Percentiles rank a stretch among this genome's conserved stretches.
phyloP scores from a whole-genome alignment of 2,888 invertebrate genomes.

The Tenthredo scrophulariae region DNA sequence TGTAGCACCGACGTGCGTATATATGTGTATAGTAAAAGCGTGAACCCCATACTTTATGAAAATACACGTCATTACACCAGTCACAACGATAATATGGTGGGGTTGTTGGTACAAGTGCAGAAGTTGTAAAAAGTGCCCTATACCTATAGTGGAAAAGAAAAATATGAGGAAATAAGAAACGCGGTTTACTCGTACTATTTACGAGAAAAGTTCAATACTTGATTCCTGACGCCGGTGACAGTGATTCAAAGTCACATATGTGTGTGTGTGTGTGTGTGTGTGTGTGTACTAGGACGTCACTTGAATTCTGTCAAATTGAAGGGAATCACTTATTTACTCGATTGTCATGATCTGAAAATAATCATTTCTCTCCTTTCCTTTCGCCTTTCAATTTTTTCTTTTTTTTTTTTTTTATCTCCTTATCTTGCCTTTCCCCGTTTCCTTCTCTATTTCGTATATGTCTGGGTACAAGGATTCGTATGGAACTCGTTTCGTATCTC shows the following conservation, averaged over 20 bases:
- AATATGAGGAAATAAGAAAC: neutral
- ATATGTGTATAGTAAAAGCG: constrained; percentile 16
- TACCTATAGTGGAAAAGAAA: neutral
- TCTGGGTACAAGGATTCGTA: neutral
- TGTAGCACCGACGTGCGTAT: constrained; percentile 15
- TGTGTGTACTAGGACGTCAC: no score
- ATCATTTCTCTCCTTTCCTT: neutral
- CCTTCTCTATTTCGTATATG: neutral
- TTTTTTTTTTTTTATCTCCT: neutral
- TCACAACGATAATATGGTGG: constrained; percentile 18
- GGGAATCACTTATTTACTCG: neutral
- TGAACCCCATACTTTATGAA: neutral
- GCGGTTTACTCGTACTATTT: neutral
- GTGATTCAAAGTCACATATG: neutral
- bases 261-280: neutral
- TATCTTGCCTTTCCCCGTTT: neutral
- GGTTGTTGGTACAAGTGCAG: neutral
- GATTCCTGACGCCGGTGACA: neutral
- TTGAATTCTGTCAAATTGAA: neutral
- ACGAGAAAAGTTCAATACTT: constrained; percentile 5
- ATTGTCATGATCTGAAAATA: neutral
- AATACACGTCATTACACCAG: constrained; percentile 21
- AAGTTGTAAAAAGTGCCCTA: constrained; percentile 16
- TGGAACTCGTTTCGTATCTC: constrained; percentile 39
- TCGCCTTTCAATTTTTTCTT: neutral